Percentiles rank a stretch among this genome's conserved stretches.
Evolutionary conservation across 2,888 invertebrate genomes (phyloP).

Genomic region (Chaetogeoica ovagalla): DNA sequence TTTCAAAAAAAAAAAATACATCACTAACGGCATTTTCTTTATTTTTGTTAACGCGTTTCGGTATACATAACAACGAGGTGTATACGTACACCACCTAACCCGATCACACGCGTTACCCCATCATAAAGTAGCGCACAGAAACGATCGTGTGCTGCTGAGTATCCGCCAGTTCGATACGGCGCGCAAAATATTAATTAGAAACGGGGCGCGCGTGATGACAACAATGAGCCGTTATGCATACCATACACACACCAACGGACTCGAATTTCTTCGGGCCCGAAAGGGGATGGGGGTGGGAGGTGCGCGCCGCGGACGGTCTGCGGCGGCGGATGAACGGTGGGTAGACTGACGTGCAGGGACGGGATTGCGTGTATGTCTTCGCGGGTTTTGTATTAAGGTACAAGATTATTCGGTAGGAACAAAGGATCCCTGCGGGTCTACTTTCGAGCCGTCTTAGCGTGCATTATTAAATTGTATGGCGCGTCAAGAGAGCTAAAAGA

Average conservation of each 20-base stretch:
- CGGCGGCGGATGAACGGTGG: background rate
- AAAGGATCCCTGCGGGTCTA: conserved; percentile 52
- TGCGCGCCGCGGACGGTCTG: background rate
- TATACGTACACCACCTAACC: too few species aligned
- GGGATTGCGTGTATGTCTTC: conserved; percentile 37
- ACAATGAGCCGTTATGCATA: background rate
- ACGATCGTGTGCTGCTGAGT: too few species aligned
- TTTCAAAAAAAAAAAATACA: too few species aligned
- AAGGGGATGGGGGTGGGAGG: too few species aligned
- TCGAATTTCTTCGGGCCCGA: conserved; percentile 44
- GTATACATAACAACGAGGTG: too few species aligned
- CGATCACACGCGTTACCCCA: too few species aligned
- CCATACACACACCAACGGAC: background rate
- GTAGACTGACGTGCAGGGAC: conserved; percentile 3
- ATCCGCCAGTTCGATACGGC: background rate
- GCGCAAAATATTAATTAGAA: conserved; percentile 47
- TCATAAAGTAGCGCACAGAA: background rate
- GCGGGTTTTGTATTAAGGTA: conserved; percentile 51
- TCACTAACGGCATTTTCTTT: too few species aligned
- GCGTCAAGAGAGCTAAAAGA: conserved; percentile 53
- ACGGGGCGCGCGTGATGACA: background rate
- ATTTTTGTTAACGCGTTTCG: too few species aligned
- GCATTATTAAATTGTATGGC: conserved; percentile 51
- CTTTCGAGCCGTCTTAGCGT: conserved; percentile 53
- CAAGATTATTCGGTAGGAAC: conserved; percentile 52